phyloP scores from a whole-genome alignment of 2,113 vertebrate species.

The Suncus etruscus region DNA sequence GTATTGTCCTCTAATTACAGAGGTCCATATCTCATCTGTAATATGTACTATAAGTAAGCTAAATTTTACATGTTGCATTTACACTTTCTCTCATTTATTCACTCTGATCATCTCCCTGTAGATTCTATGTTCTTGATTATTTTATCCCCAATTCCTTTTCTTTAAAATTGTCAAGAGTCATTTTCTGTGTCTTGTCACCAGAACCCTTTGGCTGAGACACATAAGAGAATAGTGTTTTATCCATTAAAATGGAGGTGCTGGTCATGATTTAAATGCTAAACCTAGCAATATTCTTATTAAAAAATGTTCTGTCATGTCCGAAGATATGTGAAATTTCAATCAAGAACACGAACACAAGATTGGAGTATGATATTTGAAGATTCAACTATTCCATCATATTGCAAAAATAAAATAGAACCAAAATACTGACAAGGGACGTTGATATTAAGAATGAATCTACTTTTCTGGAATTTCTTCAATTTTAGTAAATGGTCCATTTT shows the following conservation, averaged over 20 bases:
- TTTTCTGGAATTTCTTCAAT: constrained; percentile 15
- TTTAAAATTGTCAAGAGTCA: not conserved
- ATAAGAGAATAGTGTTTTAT: not conserved
- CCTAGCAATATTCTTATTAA: not conserved
- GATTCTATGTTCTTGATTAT: not conserved
- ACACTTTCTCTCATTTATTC: not conserved
- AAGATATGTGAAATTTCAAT: constrained; percentile 2
- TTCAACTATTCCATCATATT: not conserved
- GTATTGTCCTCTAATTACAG: not conserved
- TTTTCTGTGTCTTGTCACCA: not conserved
- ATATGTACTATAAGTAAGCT: not conserved
- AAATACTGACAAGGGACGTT: not conserved
- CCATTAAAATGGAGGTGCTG: not conserved
- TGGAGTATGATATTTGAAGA: not conserved
- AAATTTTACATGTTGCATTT: too few relatives aligned
- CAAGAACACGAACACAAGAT: not conserved
- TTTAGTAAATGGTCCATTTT: not conserved
- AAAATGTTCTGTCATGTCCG: not conserved
- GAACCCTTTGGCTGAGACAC: not conserved
- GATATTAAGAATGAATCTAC: not conserved
- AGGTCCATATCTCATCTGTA: not conserved
- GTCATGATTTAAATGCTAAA: not conserved
- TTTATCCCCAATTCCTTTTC: not conserved
- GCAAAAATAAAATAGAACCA: not conserved
- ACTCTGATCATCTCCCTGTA: not conserved